Evolutionary conservation across 2,888 invertebrate species (phyloP).

Genomic region (Limnephilus rhombicus): DNA sequence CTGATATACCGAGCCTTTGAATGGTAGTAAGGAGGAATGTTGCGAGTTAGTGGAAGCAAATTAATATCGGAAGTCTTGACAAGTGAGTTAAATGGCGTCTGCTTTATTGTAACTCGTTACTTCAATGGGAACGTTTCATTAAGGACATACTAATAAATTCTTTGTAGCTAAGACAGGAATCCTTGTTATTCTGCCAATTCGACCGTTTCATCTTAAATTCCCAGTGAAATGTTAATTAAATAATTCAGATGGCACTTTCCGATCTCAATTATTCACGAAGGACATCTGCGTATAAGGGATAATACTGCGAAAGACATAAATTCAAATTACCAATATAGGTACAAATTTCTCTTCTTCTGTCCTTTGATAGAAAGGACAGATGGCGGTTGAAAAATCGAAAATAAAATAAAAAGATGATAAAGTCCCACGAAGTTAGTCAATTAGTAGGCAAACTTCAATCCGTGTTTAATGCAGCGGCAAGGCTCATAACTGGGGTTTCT

Average conservation of each 20-base stretch:
- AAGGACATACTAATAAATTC: slow-evolving; percentile 30
- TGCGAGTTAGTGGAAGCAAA: background rate
- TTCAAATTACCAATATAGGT: background rate
- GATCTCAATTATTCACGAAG: slow-evolving; percentile 35
- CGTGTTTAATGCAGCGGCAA: no score
- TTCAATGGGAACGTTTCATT: background rate
- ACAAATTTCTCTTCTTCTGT: background rate
- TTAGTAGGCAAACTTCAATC: no score
- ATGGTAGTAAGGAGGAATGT: background rate
- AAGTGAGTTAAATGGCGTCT: background rate
- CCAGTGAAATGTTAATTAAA: slow-evolving; percentile 33
- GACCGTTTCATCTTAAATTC: slow-evolving; percentile 30
- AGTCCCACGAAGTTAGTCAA: no score
- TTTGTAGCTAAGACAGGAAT: slow-evolving; percentile 7
- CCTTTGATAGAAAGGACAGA: background rate
- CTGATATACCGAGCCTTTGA: no score
- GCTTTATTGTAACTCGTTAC: background rate
- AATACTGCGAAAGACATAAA: background rate
- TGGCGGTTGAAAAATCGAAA: background rate
- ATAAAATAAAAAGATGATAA: background rate
- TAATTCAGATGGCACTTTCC: slow-evolving; percentile 26
- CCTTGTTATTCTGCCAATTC: slow-evolving; percentile 2
- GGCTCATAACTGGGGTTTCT: no score
- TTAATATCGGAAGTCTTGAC: background rate
- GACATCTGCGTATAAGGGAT: background rate